These are phyloP conservation scores for Macquaria ambigua DNA, from an alignment of 2,113 vertebrate genomes.

Conservation along the genomic window DNA sequence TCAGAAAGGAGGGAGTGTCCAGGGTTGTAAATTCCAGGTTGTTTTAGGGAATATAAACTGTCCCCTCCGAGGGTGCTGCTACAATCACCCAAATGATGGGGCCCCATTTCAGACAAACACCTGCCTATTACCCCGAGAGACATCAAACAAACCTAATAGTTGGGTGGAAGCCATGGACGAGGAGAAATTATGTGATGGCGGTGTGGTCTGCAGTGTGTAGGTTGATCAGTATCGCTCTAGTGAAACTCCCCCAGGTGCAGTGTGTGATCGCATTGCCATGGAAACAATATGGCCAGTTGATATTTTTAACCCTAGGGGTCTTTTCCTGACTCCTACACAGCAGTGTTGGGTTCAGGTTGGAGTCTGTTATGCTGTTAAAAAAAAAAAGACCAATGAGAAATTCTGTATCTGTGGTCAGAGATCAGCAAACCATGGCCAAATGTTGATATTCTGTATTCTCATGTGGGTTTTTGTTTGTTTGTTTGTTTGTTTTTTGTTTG, in stretches of 20 bases:
- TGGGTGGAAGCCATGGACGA: conserved; percentile 39
- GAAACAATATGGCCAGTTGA: conserved; percentile 60
- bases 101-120: conserved; percentile 52
- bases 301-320: conserved; percentile 53
- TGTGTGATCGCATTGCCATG: conserved; percentile 61
- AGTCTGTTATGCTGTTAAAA: conserved; percentile 2
- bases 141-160: conserved; percentile 64
- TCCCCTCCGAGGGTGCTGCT: conserved; percentile 22
- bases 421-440: not conserved
- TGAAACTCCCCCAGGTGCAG: conserved; percentile 30
- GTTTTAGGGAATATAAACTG: conserved; percentile 38
- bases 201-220: conserved; percentile 46
- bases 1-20: conserved; percentile 21
- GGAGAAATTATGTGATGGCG: conserved; percentile 8
- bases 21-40: conserved; percentile 59
- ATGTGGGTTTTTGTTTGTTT: too few species aligned
- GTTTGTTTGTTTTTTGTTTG: too few species aligned
- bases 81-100: conserved; percentile 40
- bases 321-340: conserved; percentile 54
- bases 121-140: conserved; percentile 58
- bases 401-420: not conserved
- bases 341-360: conserved; percentile 27
- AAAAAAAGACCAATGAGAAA: not conserved
- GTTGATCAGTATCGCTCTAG: conserved; percentile 43
- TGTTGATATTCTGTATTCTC: not conserved